A percentile compares a stretch with the other conserved stretches of the same genome.
These are phyloP conservation scores for Lophura nycthemera DNA, from an alignment of 2,113 vertebrate species.

Conservation along the genomic window DNA sequence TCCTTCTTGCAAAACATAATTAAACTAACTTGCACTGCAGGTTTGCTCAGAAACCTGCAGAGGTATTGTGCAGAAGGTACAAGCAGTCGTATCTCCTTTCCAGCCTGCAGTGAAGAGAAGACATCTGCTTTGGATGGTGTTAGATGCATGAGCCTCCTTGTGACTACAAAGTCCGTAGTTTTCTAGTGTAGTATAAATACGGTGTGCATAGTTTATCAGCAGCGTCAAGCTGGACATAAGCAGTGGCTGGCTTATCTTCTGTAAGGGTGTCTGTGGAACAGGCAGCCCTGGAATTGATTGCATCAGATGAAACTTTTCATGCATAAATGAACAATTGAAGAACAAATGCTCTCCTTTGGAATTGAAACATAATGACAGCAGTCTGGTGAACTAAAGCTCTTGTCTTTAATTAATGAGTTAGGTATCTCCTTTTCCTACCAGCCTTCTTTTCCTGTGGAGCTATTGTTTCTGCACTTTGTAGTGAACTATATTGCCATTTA, in stretches of 20 bases:
- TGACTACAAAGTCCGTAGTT: neutral
- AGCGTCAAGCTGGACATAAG: neutral
- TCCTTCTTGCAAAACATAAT: neutral
- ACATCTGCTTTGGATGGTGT: neutral
- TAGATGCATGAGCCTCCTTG: neutral
- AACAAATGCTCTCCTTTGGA: neutral
- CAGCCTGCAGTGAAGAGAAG: neutral
- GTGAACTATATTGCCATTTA: neutral
- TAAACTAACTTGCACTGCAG: neutral
- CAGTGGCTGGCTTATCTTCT: neutral
- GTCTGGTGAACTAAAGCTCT: neutral
- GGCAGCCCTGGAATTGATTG: neutral
- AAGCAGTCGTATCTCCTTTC: neutral
- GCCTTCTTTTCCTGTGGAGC: neutral
- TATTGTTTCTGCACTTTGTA: neutral
- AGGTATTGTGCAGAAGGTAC: neutral
- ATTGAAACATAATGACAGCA: neutral
- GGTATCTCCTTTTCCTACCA: neutral
- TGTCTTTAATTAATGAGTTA: neutral
- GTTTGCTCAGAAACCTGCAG: neutral
- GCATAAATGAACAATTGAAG: neutral
- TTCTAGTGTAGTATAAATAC: neutral
- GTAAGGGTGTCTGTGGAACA: neutral
- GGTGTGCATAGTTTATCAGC: neutral
- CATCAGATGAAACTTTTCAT: neutral